A percentile compares a stretch with the other conserved stretches of the same genome.
Conservation (phyloP, 1,140 invertebrate genomes). For the Anagrus nilaparvatae region DNA sequence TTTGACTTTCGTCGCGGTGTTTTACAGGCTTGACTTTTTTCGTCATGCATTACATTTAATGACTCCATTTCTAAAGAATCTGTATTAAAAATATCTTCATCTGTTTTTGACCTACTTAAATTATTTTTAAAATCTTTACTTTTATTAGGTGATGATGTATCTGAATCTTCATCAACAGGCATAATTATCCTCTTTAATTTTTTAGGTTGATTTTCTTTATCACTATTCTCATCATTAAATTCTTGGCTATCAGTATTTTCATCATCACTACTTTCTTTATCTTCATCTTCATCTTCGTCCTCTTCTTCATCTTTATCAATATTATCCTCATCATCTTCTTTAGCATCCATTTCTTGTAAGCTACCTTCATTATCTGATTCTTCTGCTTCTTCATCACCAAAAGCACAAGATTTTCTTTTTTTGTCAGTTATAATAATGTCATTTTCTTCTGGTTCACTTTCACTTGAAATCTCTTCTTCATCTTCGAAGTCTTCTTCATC, state of each 20-base stretch:
- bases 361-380: slow-evolving; percentile 26
- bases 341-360: slow-evolving; percentile 36
- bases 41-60: no score
- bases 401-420: slow-evolving; percentile 23
- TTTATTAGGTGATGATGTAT: slow-evolving; percentile 11
- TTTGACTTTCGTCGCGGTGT: slow-evolving; percentile 21
- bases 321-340: slow-evolving; percentile 32
- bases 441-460: slow-evolving; percentile 30
- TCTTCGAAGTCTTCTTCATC: slow-evolving; percentile 25
- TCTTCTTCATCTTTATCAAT: slow-evolving; percentile 31
- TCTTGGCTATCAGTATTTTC: slow-evolving; percentile 30
- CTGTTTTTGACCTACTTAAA: slow-evolving; percentile 16
- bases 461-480: slow-evolving; percentile 21
- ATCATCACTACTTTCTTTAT: slow-evolving; percentile 27
- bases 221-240: slow-evolving; percentile 25
- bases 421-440: slow-evolving; percentile 23
- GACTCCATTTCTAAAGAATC: no score
- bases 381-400: slow-evolving; percentile 37
- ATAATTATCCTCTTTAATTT: slow-evolving; percentile 31
- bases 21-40: slow-evolving; percentile 21
- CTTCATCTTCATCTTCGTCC: slow-evolving; percentile 23
- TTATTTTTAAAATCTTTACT: slow-evolving; percentile 14
- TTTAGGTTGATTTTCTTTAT: slow-evolving; percentile 16
- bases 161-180: slow-evolving; percentile 30
- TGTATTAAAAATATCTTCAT: slow-evolving; percentile 25